Evolutionary conservation across 2,888 invertebrate species (phyloP).

Genomic region (Thymelicus sylvestris): DNA sequence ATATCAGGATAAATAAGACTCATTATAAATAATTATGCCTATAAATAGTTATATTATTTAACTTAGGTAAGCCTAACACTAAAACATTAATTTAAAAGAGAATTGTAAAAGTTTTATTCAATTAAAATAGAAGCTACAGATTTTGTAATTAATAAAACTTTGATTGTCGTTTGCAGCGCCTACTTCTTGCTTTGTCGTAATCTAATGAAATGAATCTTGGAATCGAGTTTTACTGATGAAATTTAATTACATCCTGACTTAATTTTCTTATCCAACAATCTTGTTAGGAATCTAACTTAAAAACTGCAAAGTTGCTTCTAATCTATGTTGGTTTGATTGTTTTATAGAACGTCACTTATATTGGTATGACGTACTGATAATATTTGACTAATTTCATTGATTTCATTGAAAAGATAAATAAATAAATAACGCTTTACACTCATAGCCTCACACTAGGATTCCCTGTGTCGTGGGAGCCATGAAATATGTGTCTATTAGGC

Average conservation of each 20-base stretch:
- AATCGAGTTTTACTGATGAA: slow-evolving; percentile 31
- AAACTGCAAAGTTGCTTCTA: slow-evolving; percentile 15
- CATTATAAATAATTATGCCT: no score
- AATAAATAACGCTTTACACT: no score
- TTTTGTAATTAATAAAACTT: slow-evolving; percentile 35
- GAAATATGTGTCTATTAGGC: no score
- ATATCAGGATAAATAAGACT: no score
- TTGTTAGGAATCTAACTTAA: slow-evolving; percentile 22
- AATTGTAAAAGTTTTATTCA: not conserved
- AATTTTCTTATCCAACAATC: slow-evolving; percentile 42
- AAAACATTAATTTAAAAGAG: not conserved
- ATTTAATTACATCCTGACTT: slow-evolving; percentile 41
- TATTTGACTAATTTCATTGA: no score
- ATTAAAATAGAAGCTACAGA: slow-evolving; percentile 22
- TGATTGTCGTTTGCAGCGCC: slow-evolving; percentile 21
- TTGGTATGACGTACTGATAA: no score
- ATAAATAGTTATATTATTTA: no score
- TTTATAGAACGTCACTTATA: no score
- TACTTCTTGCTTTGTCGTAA: slow-evolving; percentile 31
- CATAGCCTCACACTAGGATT: no score
- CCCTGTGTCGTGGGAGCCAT: no score
- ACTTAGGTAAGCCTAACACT: not conserved
- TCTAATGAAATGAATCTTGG: slow-evolving; percentile 30
- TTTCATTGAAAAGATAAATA: no score
- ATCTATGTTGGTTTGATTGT: not conserved